Base-by-base conservation (phyloP, 2,113 vertebrate species). In the Emydocephalus ijimae region DNA sequence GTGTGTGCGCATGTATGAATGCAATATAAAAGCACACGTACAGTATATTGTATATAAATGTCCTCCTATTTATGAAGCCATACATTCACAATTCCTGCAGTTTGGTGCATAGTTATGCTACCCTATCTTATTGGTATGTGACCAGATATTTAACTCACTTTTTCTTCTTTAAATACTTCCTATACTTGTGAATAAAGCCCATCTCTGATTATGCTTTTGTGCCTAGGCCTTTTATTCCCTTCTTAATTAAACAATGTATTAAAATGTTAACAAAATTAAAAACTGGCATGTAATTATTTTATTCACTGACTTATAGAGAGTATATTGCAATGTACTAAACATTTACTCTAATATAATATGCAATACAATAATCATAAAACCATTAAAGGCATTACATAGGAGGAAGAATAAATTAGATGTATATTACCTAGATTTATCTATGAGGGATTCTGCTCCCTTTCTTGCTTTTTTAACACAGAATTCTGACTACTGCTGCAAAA, bases 171-270 rank as follows among this genome's bases (percentile, higher is more conserved):
- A 23, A 34, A 15, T 87, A 87, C 0, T 89, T 26, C 6, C 50
- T 94, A 3, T 59, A 55, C 39, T 95, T 95, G 0, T 56, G 57
- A 52, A 39, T 95, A 94, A 96, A 97, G 93, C 56, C 90, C 93
- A 59, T 92, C 21, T 92, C 55, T 85, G 92, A 91, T 94, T 91
- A 93, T 59, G 55, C 24, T 96, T 91, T 96, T 29, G 0, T 93
- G 86, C 94, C 89, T 91, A 91, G 95, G 88, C 89, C 95, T 95
- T 91, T 95, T 96, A 95, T 93, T 95, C 95, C 85, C 89, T 95
- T 89, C 3, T 23, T 89, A 88, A 56, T 92, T 93, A 89, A 94
- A 94, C 8, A 81, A 39, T 92, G 34, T 24, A 45, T 94, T 93
- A 94, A 89, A 94, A 52, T 92, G 92, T 48, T 92, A 50, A 93